phyloP scores from a whole-genome alignment of 2,888 invertebrate genomes.

The Capitulum mitella region DNA sequence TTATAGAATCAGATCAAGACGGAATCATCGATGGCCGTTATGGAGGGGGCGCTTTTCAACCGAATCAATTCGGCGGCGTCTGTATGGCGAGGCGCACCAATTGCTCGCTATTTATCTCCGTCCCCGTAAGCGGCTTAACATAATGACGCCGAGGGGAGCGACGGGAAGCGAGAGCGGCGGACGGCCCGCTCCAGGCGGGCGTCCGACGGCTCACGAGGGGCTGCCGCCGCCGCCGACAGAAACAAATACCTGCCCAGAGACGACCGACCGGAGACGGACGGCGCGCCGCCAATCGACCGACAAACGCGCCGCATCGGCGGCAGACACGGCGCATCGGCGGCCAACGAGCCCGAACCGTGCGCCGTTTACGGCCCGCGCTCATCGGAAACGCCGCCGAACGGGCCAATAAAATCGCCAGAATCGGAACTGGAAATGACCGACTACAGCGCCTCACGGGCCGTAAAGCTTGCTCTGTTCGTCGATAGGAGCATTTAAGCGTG shows the following conservation, averaged over 20 bases:
- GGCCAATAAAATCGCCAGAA: not conserved
- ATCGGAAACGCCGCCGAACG: constrained; percentile 1
- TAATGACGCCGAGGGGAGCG: not conserved
- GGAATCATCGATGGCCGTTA: not conserved
- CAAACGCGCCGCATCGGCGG: not conserved
- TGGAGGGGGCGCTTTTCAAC: not conserved
- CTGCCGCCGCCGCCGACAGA: not conserved
- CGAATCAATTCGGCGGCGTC: not conserved
- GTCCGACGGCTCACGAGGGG: not conserved
- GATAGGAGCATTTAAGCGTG: not conserved
- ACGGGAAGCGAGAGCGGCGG: not conserved
- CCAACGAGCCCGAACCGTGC: constrained; percentile 1
- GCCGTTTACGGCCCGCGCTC: not conserved
- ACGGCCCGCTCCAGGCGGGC: not conserved
- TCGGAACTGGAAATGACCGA: constrained; percentile 10
- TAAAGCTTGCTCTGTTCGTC: not conserved
- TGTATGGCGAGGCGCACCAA: not conserved
- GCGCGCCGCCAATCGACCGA: not conserved
- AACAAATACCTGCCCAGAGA: constrained; percentile 9
- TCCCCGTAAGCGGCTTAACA: constrained; percentile 7
- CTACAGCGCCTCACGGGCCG: not conserved
- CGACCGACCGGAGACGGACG: not conserved
- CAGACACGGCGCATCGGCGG: not conserved
- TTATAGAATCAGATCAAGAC: not conserved
- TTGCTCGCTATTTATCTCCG: not conserved